These are phyloP conservation scores for Tortrix viridana DNA, from an alignment of 2,888 invertebrate genomes.

Conservation along the genomic window DNA sequence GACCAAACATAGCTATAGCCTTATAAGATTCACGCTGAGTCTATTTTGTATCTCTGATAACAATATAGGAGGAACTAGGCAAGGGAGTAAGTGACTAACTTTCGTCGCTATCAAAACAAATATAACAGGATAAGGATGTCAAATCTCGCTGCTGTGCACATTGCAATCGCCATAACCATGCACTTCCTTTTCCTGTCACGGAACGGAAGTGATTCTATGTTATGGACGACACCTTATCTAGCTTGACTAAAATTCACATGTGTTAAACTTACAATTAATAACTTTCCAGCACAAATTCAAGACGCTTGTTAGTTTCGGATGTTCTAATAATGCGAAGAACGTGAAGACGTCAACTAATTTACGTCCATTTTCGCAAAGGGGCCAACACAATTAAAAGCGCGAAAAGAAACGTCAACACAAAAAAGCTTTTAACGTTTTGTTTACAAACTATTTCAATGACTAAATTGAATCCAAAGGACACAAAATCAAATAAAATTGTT, in stretches of 20 bases:
- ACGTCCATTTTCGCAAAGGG: slow-evolving; percentile 40
- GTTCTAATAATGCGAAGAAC: slow-evolving; percentile 35
- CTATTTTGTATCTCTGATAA: background rate
- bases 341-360: slow-evolving; percentile 49
- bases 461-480: background rate
- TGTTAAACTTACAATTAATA: slow-evolving; percentile 35
- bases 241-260: slow-evolving; percentile 18
- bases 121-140: slow-evolving; percentile 72
- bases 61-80: background rate
- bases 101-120: slow-evolving; percentile 35
- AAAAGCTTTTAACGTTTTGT: slow-evolving; percentile 15
- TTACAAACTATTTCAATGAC: background rate
- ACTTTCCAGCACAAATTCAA: slow-evolving; percentile 12
- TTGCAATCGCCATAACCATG: slow-evolving; percentile 74
- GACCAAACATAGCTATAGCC: background rate
- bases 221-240: slow-evolving; percentile 38
- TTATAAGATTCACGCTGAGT: background rate
- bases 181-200: slow-evolving; percentile 87
- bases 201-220: slow-evolving; percentile 60
- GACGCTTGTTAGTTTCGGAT: slow-evolving; percentile 30
- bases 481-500: background rate
- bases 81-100: slow-evolving; percentile 4
- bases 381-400: slow-evolving; percentile 46
- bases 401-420: slow-evolving; percentile 49
- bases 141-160: slow-evolving; percentile 51